Conservation (phyloP, 2,888 invertebrate genomes). For the Hemaris fuciformis region DNA sequence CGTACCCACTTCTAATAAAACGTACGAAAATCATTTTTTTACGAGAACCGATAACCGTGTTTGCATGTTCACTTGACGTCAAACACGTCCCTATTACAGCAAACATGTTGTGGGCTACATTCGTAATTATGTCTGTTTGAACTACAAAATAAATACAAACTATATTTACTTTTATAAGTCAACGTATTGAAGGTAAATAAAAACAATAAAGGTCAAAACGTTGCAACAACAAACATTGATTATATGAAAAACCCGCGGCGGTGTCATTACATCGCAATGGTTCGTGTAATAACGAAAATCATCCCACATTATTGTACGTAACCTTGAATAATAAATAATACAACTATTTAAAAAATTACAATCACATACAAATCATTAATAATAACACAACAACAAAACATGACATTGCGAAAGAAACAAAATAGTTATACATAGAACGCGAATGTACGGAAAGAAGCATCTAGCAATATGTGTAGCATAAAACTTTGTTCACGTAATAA, state of each 20-base stretch:
- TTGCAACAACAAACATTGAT: slow-evolving; percentile 14
- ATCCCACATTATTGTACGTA: background rate
- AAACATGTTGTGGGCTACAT: slow-evolving; percentile 25
- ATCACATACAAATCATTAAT: background rate
- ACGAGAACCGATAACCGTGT: slow-evolving; percentile 1
- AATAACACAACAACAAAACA: background rate
- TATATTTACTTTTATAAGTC: slow-evolving; percentile 4
- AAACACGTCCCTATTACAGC: background rate
- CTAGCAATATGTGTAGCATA: background rate
- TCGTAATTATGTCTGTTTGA: slow-evolving; percentile 19
- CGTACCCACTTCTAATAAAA: slow-evolving; percentile 6
- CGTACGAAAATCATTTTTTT: slow-evolving; percentile 5
- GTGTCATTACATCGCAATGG: background rate
- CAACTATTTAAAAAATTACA: background rate
- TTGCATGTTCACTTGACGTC: slow-evolving; percentile 14
- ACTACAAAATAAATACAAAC: slow-evolving; percentile 1
- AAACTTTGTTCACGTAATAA: slow-evolving; percentile 39
- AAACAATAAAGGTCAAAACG: slow-evolving; percentile 18
- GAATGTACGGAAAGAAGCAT: background rate
- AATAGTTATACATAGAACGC: background rate
- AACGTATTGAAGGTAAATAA: slow-evolving; percentile 11
- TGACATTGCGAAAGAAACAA: background rate
- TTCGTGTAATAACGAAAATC: background rate
- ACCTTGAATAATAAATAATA: background rate
- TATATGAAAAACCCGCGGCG: background rate